Evolutionary conservation across 2,888 invertebrate genomes (phyloP).

Genomic region (Eulithis prunata): DNA sequence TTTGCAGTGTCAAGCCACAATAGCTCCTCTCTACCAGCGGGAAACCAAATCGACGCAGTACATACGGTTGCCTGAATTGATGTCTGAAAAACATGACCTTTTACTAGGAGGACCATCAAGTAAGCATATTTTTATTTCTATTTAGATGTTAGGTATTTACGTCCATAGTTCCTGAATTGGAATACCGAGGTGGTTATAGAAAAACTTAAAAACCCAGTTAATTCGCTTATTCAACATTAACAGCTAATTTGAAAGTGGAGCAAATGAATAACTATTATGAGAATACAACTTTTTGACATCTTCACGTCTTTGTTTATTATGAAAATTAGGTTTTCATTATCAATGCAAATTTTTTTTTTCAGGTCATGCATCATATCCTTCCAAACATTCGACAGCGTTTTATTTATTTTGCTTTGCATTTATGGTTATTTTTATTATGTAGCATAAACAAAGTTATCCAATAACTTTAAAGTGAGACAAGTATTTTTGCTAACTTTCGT

Average conservation of each 20-base stretch:
- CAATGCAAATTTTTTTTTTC: conserved; percentile 7
- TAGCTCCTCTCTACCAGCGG: conserved; percentile 71
- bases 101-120: conserved; percentile 26
- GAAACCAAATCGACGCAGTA: conserved; percentile 60
- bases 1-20: conserved; percentile 73
- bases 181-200: too few species aligned
- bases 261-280: too few species aligned
- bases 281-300: too few species aligned
- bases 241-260: too few species aligned
- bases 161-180: too few species aligned
- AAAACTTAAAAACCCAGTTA: too few species aligned
- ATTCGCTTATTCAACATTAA: too few species aligned
- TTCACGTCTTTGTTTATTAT: too few species aligned
- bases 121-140: conserved; percentile 11
- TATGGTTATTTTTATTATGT: conserved; percentile 17
- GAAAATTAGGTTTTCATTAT: neutral
- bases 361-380: conserved; percentile 22
- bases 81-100: conserved; percentile 34
- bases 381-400: conserved; percentile 16
- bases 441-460: neutral
- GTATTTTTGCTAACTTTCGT: conserved; percentile 13
- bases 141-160: too few species aligned
- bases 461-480: neutral
- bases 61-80: conserved; percentile 43
- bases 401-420: conserved; percentile 23